Evolutionary conservation across 2,113 vertebrate species (phyloP), one percentile per base, ranked within the genome.

Genomic region (Pygoscelis adeliae): DNA sequence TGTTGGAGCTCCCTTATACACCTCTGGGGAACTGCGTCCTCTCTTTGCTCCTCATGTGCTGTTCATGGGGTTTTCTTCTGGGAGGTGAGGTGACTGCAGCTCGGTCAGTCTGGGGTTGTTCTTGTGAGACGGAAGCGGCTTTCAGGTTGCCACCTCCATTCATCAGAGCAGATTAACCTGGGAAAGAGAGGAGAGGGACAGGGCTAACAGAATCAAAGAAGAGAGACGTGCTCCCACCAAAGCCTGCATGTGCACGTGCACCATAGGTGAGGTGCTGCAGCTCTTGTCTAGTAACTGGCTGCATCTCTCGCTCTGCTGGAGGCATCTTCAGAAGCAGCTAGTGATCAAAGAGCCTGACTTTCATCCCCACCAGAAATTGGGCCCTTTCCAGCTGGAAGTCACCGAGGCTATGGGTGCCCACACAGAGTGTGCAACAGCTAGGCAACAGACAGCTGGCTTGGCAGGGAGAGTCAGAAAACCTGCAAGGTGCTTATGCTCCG

Each of bases 191-290:
- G 40, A 50, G 22, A 80, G 70, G 53, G 52, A 49, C 2, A 6
- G 26, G 9, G 9, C 15, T 72, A 59, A 46, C 13, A 32, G 32
- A 38, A 46, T 91, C 40, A 53, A 19, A 40, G 30, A 38, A 36
- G 34, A 58, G 30, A 42, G 22, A 11, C 4, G 4, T 55, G 18
- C 61, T 87, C 11, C 63, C 22, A 62, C 40, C 49, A 42, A 77
- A 87, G 34, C 59, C 59, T 82, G 42, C 27, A 13, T 0, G 0
- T 56, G 65, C 20, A 32, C 7, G 3, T 19, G 2, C 3, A 1
- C 23, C 38, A 1, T 47, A 58, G 11, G 12, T 79, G 26, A 59
- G 27, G 25, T 72, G 34, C 55, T 91, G n/a, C n/a, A 58, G 53
- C 34, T 83, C 30, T 89, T 80, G 11, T 15, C 49, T 27, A 10